phyloP scores from a whole-genome alignment of 1,140 invertebrate genomes.

The Pachyrhynchus sulphureomaculatus region DNA sequence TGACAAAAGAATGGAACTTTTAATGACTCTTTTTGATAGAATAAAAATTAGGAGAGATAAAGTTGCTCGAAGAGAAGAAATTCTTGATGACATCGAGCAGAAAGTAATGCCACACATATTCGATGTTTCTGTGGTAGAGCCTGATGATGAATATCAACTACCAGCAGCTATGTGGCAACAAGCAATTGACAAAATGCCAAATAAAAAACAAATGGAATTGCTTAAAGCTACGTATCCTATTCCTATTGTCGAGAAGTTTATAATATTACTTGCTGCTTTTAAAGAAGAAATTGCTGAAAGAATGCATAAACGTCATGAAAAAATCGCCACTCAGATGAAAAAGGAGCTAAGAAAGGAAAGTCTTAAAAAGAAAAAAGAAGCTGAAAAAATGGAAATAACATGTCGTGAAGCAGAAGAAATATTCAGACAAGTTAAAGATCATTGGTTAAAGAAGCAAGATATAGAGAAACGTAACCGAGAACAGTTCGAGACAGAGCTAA shows the following conservation, averaged over 20 bases:
- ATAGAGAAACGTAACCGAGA: conserved; percentile 35
- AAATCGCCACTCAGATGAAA: conserved; percentile 48
- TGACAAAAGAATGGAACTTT: conserved; percentile 41
- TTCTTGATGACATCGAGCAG: conserved; percentile 48
- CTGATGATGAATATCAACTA: conserved; percentile 42
- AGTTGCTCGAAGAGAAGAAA: conserved; percentile 42
- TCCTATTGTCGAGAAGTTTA: conserved; percentile 39
- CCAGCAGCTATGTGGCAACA: conserved; percentile 49
- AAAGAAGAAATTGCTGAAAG: conserved; percentile 47
- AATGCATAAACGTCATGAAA: conserved; percentile 47
- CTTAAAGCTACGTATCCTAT: conserved; percentile 42
- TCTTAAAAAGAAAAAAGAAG: conserved; percentile 39
- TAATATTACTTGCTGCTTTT: conserved; percentile 35
- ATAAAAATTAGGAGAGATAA: conserved; percentile 39
- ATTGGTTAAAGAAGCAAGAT: conserved; percentile 34
- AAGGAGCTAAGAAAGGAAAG: conserved; percentile 46
- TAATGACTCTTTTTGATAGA: conserved; percentile 40
- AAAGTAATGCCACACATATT: conserved; percentile 43
- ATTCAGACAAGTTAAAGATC: conserved; percentile 35
- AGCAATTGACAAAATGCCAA: conserved; percentile 44
- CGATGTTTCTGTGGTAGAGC: conserved; percentile 34
- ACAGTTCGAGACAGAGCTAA: conserved; percentile 28
- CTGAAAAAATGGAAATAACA: conserved; percentile 37
- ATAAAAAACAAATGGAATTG: conserved; percentile 36
- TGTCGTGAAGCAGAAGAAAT: conserved; percentile 33